Evolutionary conservation across 2,888 invertebrate genomes (phyloP).

Genomic region (Pilophorus perplexus): DNA sequence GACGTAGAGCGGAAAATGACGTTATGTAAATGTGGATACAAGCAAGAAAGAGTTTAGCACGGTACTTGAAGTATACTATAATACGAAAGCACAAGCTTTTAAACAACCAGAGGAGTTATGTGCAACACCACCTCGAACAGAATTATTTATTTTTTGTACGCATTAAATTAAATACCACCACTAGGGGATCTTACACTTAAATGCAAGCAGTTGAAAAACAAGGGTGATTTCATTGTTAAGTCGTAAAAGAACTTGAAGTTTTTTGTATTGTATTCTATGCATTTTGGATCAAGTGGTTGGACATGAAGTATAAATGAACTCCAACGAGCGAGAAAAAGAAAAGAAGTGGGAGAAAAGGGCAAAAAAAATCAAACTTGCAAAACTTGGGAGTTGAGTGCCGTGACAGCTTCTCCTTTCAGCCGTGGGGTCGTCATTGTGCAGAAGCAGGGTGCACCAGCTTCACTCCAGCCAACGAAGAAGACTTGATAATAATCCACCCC

Average conservation of each 20-base stretch:
- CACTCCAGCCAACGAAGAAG: not conserved
- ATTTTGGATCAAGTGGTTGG: conserved; percentile 10
- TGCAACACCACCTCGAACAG: too few species aligned
- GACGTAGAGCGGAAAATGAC: too few species aligned
- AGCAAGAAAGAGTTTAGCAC: too few species aligned
- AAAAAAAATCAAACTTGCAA: conserved; percentile 3
- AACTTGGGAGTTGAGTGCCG: conserved; percentile 2
- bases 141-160: too few species aligned
- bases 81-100: too few species aligned
- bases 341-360: not conserved
- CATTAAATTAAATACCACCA: too few species aligned
- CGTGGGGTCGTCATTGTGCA: not conserved
- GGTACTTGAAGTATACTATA: too few species aligned
- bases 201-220: too few species aligned
- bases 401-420: conserved; percentile 6
- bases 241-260: conserved; percentile 1
- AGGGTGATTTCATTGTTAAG: too few species aligned
- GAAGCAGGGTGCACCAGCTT: not conserved
- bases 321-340: not conserved
- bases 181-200: too few species aligned
- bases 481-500: not conserved
- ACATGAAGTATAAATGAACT: conserved; percentile 5
- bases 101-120: too few species aligned
- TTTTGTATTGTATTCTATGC: not conserved
- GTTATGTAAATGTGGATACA: too few species aligned